A percentile compares a stretch with the other conserved stretches of the same genome.
Evolutionary conservation across 2,113 vertebrate genomes (phyloP).

Genomic region (Neomonachus schauinslandi): DNA sequence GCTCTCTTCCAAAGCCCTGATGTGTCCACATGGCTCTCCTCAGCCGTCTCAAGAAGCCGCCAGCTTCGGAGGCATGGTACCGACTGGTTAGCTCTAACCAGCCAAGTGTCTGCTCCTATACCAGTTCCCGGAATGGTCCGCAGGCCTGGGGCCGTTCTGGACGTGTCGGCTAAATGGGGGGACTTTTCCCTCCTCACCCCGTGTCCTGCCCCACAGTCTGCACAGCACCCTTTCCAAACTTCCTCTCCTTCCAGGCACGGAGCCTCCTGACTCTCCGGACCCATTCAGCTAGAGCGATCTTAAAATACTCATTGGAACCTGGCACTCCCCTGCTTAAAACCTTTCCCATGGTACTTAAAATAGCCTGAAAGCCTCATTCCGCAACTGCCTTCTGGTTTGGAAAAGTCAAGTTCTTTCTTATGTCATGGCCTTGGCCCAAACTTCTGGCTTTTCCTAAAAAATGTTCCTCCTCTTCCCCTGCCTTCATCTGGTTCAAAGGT

Average conservation of each 20-base stretch:
- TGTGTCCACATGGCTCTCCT: background rate
- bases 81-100: background rate
- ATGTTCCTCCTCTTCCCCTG: background rate
- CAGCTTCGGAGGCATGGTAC: background rate
- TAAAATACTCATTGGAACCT: background rate
- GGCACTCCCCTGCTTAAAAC: background rate
- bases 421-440: background rate
- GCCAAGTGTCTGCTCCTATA: background rate
- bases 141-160: background rate
- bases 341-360: background rate
- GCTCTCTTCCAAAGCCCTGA: background rate
- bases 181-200: background rate
- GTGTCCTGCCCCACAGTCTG: background rate
- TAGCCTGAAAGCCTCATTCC: background rate
- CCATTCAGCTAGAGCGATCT: background rate
- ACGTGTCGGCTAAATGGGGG: accelerated
- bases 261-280: background rate
- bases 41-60: background rate
- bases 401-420: slow-evolving; percentile 33
- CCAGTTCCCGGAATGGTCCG: background rate
- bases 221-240: too few relatives aligned
- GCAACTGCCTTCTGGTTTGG: background rate
- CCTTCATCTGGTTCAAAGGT: background rate
- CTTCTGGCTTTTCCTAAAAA: background rate
- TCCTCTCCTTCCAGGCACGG: background rate